Evolutionary conservation across 2,888 invertebrate species (phyloP), one percentile per base, ranked within the genome.

Genomic region (Endotricha flammealis): DNA sequence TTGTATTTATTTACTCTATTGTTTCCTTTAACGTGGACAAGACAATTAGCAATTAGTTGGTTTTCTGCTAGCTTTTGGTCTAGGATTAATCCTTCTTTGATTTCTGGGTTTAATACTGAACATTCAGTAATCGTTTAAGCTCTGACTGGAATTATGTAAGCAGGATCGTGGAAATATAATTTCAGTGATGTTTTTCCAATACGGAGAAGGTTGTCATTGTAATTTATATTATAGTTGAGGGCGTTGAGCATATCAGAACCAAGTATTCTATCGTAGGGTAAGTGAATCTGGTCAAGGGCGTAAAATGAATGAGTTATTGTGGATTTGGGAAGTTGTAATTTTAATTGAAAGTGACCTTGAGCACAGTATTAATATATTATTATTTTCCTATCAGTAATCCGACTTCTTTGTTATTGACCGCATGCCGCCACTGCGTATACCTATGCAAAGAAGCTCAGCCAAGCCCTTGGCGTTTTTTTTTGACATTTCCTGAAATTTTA

Each of bases 51-150:
- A 1, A 55, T 24, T 0, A 52, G 23, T 1, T 50, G 23, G 2
- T 35, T 24, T 3, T 38, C 24, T 1, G 13, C 25, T 29, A 0
- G 34, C 38, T 41, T 53, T 54, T 0, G 48, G 32, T 8, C 53
- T 14, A 28, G 51, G n/a, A 52, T 31, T 5, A 49, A 6, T 4
- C 47, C 51, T 40, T 53, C 52, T 32, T 40, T 41, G 2, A 53
- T n/a, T 27, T 54, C 36, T n/a, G 48, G 45, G 29, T 43, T 3
- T 5, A n/a, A 7, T 1, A 53, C 48, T n/a, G 55, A 34, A 12
- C 52, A 56, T 44, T 58, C 52, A 4, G 53, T 48, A 2, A 42
- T 29, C 0, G 36, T 39, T 42, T 54, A 54, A 0, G 48, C 34
- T 6, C 54, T 14, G 27, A 51, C 36, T 6, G 48, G 47, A 30